Evolutionary conservation across 2,797 vertebrate genomes (phyloP), one percentile per base, ranked within the genome.

Genomic region (Acanthiza pusilla): DNA sequence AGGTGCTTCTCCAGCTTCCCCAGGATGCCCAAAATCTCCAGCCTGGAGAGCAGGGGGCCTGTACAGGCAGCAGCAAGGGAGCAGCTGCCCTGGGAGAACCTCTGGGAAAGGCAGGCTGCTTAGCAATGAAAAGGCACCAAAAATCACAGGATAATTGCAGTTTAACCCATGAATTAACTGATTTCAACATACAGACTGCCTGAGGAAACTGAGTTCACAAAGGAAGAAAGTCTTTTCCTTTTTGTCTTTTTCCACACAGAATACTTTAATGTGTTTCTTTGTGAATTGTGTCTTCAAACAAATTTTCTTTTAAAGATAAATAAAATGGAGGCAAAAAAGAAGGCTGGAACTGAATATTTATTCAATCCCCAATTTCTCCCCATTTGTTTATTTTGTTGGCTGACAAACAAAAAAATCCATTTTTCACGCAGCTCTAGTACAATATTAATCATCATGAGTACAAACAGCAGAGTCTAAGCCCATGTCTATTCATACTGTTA

Each of bases 351-450:
- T 60, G 43, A 94, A 84, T 90, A 93, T 94, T 95, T 96, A 88
- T 94, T 93, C 71, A 86, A 79, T n/a, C 51, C 42, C 55, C 27
- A 85, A 7, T 86, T 96, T 95, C 88, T 78, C 61, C 13, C 79
- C 47, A 60, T 94, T 93, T 95, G 89, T 95, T 96, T 96, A 91
- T 70, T 94, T 93, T 94, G 70, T 91, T 94, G 94, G 76, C 76
- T 90, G 80, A 91, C 91, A 96, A 94, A 96, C 43, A 96, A 94
- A 93, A 92, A 93, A 95, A 96, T 95, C 74, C 73, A 94, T 95
- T 96, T 94, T 96, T 95, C 91, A 96, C 19, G 5, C 90, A 85
- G 74, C 80, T 94, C 83, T 90, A 78, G 83, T 88, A 91, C 94
- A 92, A 74, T 95, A 95, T 95, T 96, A 96, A 96, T 96, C 95